Evolutionary conservation across 2,113 vertebrate species (phyloP), one percentile per base, ranked within the genome.

Genomic region (Balaeniceps rex): DNA sequence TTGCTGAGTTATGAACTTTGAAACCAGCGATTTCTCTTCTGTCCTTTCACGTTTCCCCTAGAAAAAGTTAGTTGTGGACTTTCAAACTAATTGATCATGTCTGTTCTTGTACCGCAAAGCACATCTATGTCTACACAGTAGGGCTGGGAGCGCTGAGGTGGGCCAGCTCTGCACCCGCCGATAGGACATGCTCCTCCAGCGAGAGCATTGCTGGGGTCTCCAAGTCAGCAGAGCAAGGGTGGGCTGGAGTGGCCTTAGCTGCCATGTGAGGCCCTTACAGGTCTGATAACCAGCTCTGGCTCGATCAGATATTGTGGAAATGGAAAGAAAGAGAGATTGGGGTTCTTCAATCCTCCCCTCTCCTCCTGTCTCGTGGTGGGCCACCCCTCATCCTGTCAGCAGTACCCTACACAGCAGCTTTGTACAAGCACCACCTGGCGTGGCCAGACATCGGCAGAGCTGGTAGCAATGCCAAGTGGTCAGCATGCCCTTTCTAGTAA

Each of bases 131-230:
- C 24, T 40, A 1, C 29, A 15, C 49, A 54, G 61, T 26, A 44
- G 82, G 11, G 57, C 78, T 85, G 57, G 36, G 57, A 49, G 29
- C 0, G 1, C 52, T 80, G 83, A 38, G 49, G 54, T 75, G 55
- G 10, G 24, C 19, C 33, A 54, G 28, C 61, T 79, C 40, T 63
- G 69, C 28, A 36, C 23, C 26, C 60, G 47, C 4, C 0, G 2
- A 15, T 7, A 1, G 21, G 19, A 75, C 31, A 3, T 7, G 2
- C 3, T 85, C 5, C 12, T 85, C 46, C 47, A 68, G 36, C 6
- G 9, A 26, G 6, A 28, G 21, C 66, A 22, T 1, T 3, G 51
- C 24, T 0, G 0, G 31, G 40, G 10, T 36, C 19, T 84, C 42
- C 22, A 21, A 11, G 8, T 4, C 15, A 49, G 63, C 44, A 60